Conservation (phyloP, 2,113 vertebrate species). For the Hirundichthys speculiger region DNA sequence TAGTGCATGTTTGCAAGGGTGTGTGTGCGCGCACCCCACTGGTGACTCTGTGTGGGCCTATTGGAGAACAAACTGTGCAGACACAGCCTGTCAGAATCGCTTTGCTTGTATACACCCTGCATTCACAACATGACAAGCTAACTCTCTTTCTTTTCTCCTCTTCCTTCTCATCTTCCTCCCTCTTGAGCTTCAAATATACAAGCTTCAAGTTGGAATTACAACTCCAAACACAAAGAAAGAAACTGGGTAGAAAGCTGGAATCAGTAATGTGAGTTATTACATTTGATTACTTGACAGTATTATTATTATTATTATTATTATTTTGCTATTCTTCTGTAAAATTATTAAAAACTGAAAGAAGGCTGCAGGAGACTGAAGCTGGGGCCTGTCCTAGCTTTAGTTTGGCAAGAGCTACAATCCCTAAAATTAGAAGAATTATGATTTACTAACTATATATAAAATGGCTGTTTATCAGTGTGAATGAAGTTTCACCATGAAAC, state of each 20-base stretch:
- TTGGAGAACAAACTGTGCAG: slow-evolving; percentile 75
- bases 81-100: slow-evolving; percentile 71
- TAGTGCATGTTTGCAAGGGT: slow-evolving; percentile 21
- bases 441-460: too few species aligned
- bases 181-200: slow-evolving; percentile 22
- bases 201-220: slow-evolving; percentile 42
- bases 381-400: too few species aligned
- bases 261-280: not conserved
- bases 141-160: slow-evolving; percentile 26
- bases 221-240: slow-evolving; percentile 6
- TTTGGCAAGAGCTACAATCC: too few species aligned
- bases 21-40: slow-evolving; percentile 34
- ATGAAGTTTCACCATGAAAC: too few species aligned
- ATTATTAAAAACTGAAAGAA: too few species aligned
- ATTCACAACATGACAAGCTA: slow-evolving; percentile 55
- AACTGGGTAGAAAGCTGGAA: slow-evolving; percentile 9
- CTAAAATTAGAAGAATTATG: too few species aligned
- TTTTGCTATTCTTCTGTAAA: too few species aligned
- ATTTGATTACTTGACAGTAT: too few species aligned
- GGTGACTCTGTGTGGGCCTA: slow-evolving; percentile 64
- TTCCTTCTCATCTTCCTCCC: slow-evolving; percentile 11
- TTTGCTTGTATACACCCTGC: slow-evolving; percentile 60
- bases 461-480: too few species aligned
- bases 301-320: too few species aligned
- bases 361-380: too few species aligned